Evolutionary conservation across 2,113 vertebrate genomes (phyloP).

Genomic region (Myiopsitta monachus): DNA sequence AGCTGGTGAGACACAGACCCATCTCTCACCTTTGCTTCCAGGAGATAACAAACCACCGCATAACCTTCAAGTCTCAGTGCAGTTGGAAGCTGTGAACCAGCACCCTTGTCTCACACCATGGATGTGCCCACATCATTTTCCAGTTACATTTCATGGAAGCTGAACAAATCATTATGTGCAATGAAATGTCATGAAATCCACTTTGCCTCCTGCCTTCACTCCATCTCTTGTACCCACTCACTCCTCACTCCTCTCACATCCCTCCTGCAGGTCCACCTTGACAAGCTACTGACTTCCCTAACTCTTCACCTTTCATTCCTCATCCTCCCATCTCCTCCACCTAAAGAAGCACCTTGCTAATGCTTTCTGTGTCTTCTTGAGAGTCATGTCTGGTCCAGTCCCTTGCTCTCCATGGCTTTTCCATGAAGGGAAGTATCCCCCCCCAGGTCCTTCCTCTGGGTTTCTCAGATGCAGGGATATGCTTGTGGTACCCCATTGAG

Average conservation of each 20-base stretch:
- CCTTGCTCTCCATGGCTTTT: neutral
- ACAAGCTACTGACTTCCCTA: neutral
- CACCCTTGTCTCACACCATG: neutral
- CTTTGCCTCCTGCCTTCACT: neutral
- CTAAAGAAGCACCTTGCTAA: neutral
- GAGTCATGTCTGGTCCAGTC: too few relatives aligned
- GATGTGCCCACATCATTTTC: neutral
- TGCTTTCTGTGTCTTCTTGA: neutral
- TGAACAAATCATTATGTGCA: neutral
- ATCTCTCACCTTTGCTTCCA: neutral
- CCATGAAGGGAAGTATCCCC: neutral
- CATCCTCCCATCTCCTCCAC: neutral
- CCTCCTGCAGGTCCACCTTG: neutral
- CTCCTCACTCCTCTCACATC: neutral
- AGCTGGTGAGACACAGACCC: neutral
- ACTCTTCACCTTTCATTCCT: neutral
- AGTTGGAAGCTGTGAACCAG: neutral
- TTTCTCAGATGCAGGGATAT: neutral
- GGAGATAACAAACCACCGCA: neutral
- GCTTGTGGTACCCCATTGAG: neutral
- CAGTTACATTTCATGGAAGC: neutral
- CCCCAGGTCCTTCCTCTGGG: neutral
- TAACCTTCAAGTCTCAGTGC: neutral
- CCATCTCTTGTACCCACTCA: neutral
- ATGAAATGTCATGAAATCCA: neutral